These are phyloP conservation scores for Rhegmatorhina hoffmannsi DNA, from an alignment of 2,113 vertebrate species.

Conservation along the genomic window DNA sequence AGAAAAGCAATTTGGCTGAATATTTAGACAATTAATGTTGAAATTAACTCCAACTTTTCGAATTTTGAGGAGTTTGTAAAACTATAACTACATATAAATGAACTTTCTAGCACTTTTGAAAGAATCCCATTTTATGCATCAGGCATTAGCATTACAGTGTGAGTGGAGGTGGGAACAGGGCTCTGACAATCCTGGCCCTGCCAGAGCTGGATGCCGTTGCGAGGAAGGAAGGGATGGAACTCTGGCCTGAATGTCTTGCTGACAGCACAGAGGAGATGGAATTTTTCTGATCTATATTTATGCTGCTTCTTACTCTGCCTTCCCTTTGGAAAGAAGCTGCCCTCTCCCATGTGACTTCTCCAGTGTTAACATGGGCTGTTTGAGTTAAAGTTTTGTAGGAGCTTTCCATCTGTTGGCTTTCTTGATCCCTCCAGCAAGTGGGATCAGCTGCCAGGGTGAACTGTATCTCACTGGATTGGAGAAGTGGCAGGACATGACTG, in stretches of 20 bases:
- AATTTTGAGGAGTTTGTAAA: slow-evolving; percentile 28
- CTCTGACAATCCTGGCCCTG: not conserved
- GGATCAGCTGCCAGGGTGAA: not conserved
- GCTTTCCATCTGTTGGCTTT: not conserved
- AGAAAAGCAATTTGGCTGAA: slow-evolving; percentile 47
- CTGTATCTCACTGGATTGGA: not conserved
- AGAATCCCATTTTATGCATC: not conserved
- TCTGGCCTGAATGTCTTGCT: not conserved
- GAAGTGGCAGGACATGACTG: not conserved
- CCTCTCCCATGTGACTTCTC: not conserved
- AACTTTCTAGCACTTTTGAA: not conserved
- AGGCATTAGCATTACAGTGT: not conserved
- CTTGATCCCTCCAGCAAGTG: not conserved
- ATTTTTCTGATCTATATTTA: not conserved
- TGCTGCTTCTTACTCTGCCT: not conserved
- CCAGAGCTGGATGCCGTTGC: not conserved
- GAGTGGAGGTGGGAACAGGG: not conserved
- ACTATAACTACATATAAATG: not conserved
- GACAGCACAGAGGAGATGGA: not conserved
- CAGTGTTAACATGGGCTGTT: not conserved
- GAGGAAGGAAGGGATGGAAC: not conserved
- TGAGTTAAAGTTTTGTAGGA: not conserved
- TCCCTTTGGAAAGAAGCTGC: not conserved
- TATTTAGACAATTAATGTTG: slow-evolving; percentile 47
- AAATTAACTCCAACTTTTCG: not conserved